These are phyloP conservation scores for Andrena haemorrhoa DNA, from an alignment of 2,888 invertebrate species.

Conservation along the genomic window DNA sequence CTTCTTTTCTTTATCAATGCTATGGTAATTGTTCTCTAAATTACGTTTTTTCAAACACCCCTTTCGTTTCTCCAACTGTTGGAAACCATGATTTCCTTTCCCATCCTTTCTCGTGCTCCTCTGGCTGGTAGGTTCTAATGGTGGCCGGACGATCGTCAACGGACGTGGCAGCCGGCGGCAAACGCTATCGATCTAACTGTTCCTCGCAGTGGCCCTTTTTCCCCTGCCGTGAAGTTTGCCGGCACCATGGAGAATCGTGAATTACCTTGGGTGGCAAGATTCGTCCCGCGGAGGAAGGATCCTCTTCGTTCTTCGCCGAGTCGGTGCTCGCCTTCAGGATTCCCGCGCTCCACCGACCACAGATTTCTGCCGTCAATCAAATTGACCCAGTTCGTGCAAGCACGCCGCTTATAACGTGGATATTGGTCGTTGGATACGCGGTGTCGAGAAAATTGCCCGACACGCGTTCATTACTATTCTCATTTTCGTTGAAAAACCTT, in stretches of 20 bases:
- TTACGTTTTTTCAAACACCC: too few relatives aligned
- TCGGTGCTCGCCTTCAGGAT: slow-evolving; percentile 42
- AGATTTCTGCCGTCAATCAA: slow-evolving; percentile 69
- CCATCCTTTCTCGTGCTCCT: neutral
- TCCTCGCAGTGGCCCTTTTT: slow-evolving; percentile 46
- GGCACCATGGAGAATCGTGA: slow-evolving; percentile 63
- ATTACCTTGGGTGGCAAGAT: slow-evolving; percentile 65
- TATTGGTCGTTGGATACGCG: slow-evolving; percentile 26
- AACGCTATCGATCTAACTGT: slow-evolving; percentile 52
- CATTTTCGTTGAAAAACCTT: neutral
- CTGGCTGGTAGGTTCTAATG: slow-evolving; percentile 35
- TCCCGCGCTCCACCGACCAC: slow-evolving; percentile 45
- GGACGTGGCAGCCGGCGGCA: slow-evolving; percentile 40
- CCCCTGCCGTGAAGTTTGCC: neutral
- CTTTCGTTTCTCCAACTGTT: neutral
- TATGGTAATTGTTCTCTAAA: too few relatives aligned
- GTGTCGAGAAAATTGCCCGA: slow-evolving; percentile 48
- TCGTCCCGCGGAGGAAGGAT: slow-evolving; percentile 57
- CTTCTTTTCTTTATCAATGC: too few relatives aligned
- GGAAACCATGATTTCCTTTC: neutral
- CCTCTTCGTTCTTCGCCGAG: slow-evolving; percentile 23
- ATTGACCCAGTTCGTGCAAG: slow-evolving; percentile 71
- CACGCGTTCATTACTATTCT: slow-evolving; percentile 17
- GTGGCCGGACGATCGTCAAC: slow-evolving; percentile 15
- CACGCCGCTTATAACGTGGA: slow-evolving; percentile 54